Evolutionary conservation across 2,797 vertebrate species (phyloP), one percentile per base, ranked within the genome.

Genomic region (Melanotaenia pygmaea): DNA sequence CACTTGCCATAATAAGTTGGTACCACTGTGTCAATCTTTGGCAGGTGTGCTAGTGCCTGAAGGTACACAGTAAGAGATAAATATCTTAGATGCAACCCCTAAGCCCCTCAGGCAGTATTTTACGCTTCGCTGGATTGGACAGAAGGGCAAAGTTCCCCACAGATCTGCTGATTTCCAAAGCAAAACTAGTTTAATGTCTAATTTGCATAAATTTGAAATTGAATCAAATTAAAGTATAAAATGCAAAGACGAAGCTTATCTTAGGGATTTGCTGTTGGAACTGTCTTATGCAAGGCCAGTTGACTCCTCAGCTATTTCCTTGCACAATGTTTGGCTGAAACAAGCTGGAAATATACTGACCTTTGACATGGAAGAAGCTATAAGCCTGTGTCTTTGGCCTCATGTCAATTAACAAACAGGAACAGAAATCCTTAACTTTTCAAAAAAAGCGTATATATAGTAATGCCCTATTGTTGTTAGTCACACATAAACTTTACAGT

Each of bases 41-140:
- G 86, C 83, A 88, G 83, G 81, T 81, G 86, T 86, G 76, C 77
- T 67, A 14, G 53, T 57, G 72, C 82, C 74, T 37, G 40, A 66
- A 74, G 70, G 77, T 82, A 74, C 80, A 79, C 72, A 64, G 74
- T 74, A 72, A 70, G 69, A 77, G 70, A 82, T 79, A 84, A 81
- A 89, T 81, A 88, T 83, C 75, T 78, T 68, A 76, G 80, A 90
- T 80, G 77, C 72, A 77, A 86, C 82, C 83, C 60, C 80, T 85
- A 67, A 68, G 80, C 32, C 81, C 88, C 83, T 76, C 43, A 54
- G 86, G 86, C 80, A 61, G 64, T 71, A 71, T 68, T 82, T 84
- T 78, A 75, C 40, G 64, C 74, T 76, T 75, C 80, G 79, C 67
- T 37, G 60, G 72, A 71, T 67, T 8, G n/a, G 74, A 85, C 70